Base-by-base conservation (phyloP, 2,113 vertebrate species). In the Lucifuga dentata region DNA sequence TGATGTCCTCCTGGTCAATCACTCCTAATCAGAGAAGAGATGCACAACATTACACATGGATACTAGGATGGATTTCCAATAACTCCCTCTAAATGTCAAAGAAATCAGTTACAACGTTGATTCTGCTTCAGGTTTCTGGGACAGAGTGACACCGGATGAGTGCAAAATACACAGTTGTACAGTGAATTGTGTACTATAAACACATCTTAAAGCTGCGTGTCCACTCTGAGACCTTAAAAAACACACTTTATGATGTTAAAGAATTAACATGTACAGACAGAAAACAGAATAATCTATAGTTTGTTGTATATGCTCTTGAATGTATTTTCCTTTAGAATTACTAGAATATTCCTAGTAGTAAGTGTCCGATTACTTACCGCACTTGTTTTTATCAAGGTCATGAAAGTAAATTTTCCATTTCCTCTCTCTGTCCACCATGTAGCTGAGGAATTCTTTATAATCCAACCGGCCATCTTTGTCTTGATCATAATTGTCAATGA, bases 371-470 rank as follows among this genome's bases (percentile, higher is more conserved):
- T 15, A 83, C 90, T 92, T 76, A 93, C 91, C 91, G 52, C 91
- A 86, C 1, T 91, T 88, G 77, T 93, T 91, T 73, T 87, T 93
- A 79, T 93, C 91, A 84, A 93, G 78, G 44, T 88, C 74, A 38
- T 93, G 66, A 59, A 93, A 93, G 77, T 91, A 33, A 29, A 93
- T 92, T 76, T 89, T 92, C 92, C 92, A 93, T 57, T 88, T 92
- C 75, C 17, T 91, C 67, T 93, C 92, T 55, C 84, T 88, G 83
- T 92, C 90, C 85, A 65, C 89, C 87, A 93, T 89, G 68, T 93
- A 93, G 49, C 67, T 43, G 38, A 92, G 84, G 44, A 93, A 93
- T 73, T 93, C 92, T 13, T 81, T 43, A 70, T 93, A 92, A 85
- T 90, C 88, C 78, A 93, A 55, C 29, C 76, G 76, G 38, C 91